These are phyloP conservation scores for Epinotia brunnichana DNA, from an alignment of 2,888 invertebrate genomes.

Conservation along the genomic window DNA sequence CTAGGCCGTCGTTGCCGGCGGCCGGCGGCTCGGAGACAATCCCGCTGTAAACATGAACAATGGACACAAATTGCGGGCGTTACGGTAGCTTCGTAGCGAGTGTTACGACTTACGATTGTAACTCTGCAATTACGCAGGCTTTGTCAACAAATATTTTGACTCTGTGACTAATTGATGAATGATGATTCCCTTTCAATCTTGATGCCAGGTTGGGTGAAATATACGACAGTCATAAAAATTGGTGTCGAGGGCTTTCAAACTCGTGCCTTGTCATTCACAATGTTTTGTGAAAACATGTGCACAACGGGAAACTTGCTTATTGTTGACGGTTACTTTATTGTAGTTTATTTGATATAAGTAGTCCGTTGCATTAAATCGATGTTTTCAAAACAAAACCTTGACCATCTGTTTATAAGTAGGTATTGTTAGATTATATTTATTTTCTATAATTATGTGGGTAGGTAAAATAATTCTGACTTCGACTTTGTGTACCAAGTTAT, in stretches of 20 bases:
- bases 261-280: slow-evolving; percentile 75
- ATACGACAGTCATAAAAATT: slow-evolving; percentile 78
- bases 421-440: background rate
- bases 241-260: slow-evolving; percentile 75
- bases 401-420: slow-evolving; percentile 12
- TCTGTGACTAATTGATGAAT: slow-evolving; percentile 83
- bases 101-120: slow-evolving; percentile 81
- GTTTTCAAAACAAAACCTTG: slow-evolving; percentile 18
- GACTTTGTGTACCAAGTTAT: background rate
- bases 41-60: slow-evolving; percentile 81
- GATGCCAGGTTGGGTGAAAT: slow-evolving; percentile 76
- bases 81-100: slow-evolving; percentile 83
- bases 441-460: slow-evolving; percentile 20
- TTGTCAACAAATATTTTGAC: slow-evolving; percentile 80
- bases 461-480: slow-evolving; percentile 19
- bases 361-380: slow-evolving; percentile 57
- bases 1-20: slow-evolving; percentile 3
- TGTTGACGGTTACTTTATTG: slow-evolving; percentile 63
- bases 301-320: slow-evolving; percentile 68
- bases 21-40: slow-evolving; percentile 68
- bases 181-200: slow-evolving; percentile 80
- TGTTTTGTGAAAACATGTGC: slow-evolving; percentile 67
- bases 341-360: slow-evolving; percentile 56
- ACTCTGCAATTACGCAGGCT: slow-evolving; percentile 77
- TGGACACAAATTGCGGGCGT: slow-evolving; percentile 81